Percentiles rank a stretch among this genome's conserved stretches.
These are phyloP conservation scores for Siphamia tubifer DNA, from an alignment of 2,113 vertebrate genomes.

Conservation along the genomic window DNA sequence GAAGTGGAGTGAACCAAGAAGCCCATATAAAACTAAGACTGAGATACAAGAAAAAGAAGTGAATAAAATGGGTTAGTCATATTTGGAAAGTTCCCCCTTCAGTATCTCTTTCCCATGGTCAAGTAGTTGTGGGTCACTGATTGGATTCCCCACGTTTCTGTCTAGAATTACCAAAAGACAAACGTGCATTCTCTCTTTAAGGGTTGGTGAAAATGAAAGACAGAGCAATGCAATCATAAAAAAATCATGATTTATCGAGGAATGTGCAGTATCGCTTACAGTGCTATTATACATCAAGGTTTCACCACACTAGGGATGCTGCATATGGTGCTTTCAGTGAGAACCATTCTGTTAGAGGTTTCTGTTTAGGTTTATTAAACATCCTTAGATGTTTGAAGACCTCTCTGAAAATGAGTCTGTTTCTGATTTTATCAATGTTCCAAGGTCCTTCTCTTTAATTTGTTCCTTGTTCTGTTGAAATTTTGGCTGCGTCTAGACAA, in stretches of 20 bases:
- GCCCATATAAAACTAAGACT: slow-evolving; percentile 10
- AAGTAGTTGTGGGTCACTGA: slow-evolving; percentile 45
- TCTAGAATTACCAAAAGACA: slow-evolving; percentile 50
- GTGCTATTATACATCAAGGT: not conserved
- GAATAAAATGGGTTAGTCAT: slow-evolving; percentile 44
- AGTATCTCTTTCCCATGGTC: slow-evolving; percentile 34
- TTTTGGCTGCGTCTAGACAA: not conserved
- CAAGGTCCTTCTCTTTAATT: slow-evolving; percentile 3
- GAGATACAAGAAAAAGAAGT: slow-evolving; percentile 18
- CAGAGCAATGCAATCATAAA: slow-evolving; percentile 13
- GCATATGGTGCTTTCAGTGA: not conserved
- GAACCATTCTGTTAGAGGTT: not conserved
- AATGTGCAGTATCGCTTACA: slow-evolving; percentile 28
- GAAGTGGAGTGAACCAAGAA: slow-evolving; percentile 41
- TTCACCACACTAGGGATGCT: not conserved
- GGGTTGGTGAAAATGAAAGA: slow-evolving; percentile 17
- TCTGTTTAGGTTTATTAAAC: slow-evolving; percentile 9
- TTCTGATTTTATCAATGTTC: slow-evolving; percentile 25
- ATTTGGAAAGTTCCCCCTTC: slow-evolving; percentile 42
- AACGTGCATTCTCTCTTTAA: slow-evolving; percentile 27
- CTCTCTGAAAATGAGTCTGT: slow-evolving; percentile 4
- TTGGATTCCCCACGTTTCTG: slow-evolving; percentile 44
- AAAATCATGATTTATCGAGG: slow-evolving; percentile 15
- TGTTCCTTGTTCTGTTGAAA: not conserved
- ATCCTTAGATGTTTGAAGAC: slow-evolving; percentile 6